Base-by-base conservation (phyloP, 1,140 invertebrate species). In the Neoseiulus cucumeris region DNA sequence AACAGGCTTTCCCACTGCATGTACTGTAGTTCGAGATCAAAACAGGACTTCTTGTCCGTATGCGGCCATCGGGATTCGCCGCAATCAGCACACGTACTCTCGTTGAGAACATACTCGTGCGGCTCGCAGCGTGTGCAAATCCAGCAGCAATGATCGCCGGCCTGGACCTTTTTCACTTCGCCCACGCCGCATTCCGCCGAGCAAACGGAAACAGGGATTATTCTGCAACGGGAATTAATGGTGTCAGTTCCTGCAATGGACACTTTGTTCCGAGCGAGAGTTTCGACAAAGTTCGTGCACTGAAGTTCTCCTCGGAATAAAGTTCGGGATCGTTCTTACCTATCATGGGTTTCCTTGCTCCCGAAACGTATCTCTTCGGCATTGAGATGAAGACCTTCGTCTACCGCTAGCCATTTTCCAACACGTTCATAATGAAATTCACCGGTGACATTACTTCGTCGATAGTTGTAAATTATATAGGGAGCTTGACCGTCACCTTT, bases 131-230 rank as follows among this genome's bases (percentile, higher is more conserved):
- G 71, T 17, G 76, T 74, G 68, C 82, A 83, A 18, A 78, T 74
- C 72, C 81, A 76, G 55, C 79, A 80, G 65, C 77, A 78, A 7
- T 69, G 66, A 68, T 79, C 80, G 4, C 74, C 74, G 64, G 72
- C 64, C 75, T 84, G 82, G 72, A 85, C 73, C 7, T 78, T 85
- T 75, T 85, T 86, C 66, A 85, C 82, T 79, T 84, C 82, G 64
- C 83, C 83, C 67, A 79, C 78, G 68, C 79, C 78, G 71, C 85
- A 84, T 39, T 85, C 83, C 42, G 82, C 70, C 14, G 83, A 84
- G 70, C 83, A 84, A 1, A 84, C 82, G 1, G 82, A 84, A 42
- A 77, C 79, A 20, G 81, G 82, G 45, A 79, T 75, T 67, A 44
- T 70, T 66, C 45, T 59, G 51, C 51, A 17, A 59, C 9, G 4